Evolutionary conservation across 2,797 vertebrate species (phyloP), one percentile per base, ranked within the genome.

Genomic region (Myotis findleyi): DNA sequence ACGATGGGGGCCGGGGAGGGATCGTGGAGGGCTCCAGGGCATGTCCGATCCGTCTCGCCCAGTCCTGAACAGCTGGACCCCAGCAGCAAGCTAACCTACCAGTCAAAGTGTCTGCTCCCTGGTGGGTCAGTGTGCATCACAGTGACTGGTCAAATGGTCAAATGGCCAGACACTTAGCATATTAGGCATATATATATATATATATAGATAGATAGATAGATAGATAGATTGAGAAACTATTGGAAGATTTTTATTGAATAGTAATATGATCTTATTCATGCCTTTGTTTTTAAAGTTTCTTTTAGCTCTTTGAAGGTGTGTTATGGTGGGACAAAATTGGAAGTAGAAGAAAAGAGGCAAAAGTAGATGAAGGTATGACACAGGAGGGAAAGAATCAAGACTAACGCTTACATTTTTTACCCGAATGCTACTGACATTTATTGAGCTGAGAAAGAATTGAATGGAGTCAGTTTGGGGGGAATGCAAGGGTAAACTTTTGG

Each of bases 361-460:
- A 49, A 91, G 64, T 3, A 64, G 57, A 73, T 69, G 17, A 53
- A 81, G 71, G 55, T 17, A 53, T n/a, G 13, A 89, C 41, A 17
- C 30, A 66, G 71, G 27, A 87, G 25, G 8, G 27, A 71, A 84
- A 83, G 41, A 73, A 59, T 80, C 66, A 80, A 89, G 25, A 49
- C 59, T 82, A 9, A 64, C 25, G 55, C 21, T 89, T 66, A 27
- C 17, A 13, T 68, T 87, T 91, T 84, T 89, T 14, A 53, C 10
- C 17, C 71, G 36, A 91, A 62, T 91, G 68, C 3, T 73, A 33
- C 14, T 82, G 12, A 36, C 30, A 7, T 82, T 95, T 89, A 55
- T 6, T 86, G 33, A 93, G 59, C 44, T 49, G 64, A 90, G 76
- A 73, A 84, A 80, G 44, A 96, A 66, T 12, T 95, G 8, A 30